Base-by-base conservation (phyloP, 2,113 vertebrate species). In the Neolamprologus ventralis region DNA sequence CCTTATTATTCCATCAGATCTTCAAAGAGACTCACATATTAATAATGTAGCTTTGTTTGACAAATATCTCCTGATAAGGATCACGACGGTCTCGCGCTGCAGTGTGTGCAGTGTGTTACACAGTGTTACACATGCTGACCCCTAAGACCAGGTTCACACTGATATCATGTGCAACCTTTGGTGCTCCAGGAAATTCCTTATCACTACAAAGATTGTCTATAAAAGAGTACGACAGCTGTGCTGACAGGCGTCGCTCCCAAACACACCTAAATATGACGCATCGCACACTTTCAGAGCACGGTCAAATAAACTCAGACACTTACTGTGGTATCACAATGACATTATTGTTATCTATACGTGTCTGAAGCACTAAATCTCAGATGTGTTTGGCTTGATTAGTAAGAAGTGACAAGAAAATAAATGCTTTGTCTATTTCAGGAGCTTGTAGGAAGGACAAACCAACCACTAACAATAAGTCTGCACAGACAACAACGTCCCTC, bases 181-280 rank as follows among this genome's bases (percentile, higher is more conserved):
- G 63, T 83, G 35, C 83, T 89, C 17, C 88, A 87, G 88, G 91
- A 91, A 84, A 85, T 81, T 28, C 19, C 60, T 54, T 4, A 65
- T 91, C 91, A 84, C 21, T 13, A 75, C 65, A 89, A 90, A 87
- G 16, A 71, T 79, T 4, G 12, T 47, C 23, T 42, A 9, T 58
- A 31, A 87, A 87, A 68, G 10, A 3, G 28, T 2, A 4, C 5
- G 4, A 80, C 31, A 91, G 80, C 83, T 85, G 84, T 87, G 31
- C 65, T 42, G 83, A 91, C 91, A 86, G 71, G 91, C 80, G 37
- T 17, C 12, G 31, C 21, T 80, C 16, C 26, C 45, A 19, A 28
- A 54, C 11, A 7, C n/a, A 17, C 19, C 65, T 60, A 85, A 60
- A 87, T 80, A 71, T 81, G 63, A 83, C 26, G 9, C 83, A 5